A percentile compares a stretch with the other conserved stretches of the same genome.
Evolutionary conservation across 2,888 invertebrate species (phyloP).

Genomic region (Ectropis crepuscularia): DNA sequence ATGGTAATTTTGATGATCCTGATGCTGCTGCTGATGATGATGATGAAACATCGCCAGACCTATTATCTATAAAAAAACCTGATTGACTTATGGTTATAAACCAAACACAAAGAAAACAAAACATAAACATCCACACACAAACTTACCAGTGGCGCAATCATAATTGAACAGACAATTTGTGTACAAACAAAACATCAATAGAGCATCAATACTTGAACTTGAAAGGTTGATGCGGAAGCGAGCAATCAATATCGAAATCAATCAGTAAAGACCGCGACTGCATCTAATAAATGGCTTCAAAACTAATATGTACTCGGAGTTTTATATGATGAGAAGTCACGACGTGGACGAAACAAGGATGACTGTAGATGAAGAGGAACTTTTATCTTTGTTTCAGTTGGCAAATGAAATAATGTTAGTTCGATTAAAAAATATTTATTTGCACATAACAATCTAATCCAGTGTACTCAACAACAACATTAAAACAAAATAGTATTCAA

Average conservation of each 20-base stretch:
- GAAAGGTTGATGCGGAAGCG: slow-evolving; percentile 68
- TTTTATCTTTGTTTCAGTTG: background rate
- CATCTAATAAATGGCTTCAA: slow-evolving; percentile 75
- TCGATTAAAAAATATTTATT: no score
- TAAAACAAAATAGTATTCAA: no score
- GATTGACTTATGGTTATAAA: background rate
- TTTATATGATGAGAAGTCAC: slow-evolving; percentile 63
- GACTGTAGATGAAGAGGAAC: background rate
- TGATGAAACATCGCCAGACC: no score
- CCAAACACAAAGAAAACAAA: no score
- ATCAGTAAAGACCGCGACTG: slow-evolving; percentile 71
- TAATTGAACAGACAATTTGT: slow-evolving; percentile 46
- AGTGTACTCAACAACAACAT: no score
- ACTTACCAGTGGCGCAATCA: slow-evolving; percentile 40
- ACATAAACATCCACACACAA: slow-evolving; percentile 14
- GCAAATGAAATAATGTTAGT: no score
- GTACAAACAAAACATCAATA: slow-evolving; percentile 47
- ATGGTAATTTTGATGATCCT: no score
- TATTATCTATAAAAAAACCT: background rate
- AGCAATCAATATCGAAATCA: slow-evolving; percentile 77
- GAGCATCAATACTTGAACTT: slow-evolving; percentile 33
- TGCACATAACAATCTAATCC: no score
- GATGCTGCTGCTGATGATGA: no score
- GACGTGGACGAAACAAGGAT: slow-evolving; percentile 24
- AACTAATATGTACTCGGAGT: slow-evolving; percentile 62